Evolutionary conservation across 1,140 invertebrate species (phyloP).

Genomic region (Hylaeus volcanicus): DNA sequence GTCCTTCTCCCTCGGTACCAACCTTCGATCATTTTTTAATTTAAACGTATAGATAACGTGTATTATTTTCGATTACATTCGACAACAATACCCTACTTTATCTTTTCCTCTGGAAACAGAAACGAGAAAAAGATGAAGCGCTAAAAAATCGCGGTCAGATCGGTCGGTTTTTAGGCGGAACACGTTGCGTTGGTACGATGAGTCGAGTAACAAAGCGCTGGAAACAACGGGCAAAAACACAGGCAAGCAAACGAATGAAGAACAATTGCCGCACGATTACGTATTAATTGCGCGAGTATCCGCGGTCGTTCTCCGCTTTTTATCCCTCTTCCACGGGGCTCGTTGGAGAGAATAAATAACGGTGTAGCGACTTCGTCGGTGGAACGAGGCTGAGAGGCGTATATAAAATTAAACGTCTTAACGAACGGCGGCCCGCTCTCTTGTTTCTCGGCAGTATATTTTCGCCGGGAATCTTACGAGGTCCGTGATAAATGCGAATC

Average conservation of each 20-base stretch:
- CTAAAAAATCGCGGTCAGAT: background rate
- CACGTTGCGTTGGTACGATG: background rate
- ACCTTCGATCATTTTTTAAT: too few species aligned
- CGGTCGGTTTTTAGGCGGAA: slow-evolving; percentile 20
- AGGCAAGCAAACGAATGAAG: background rate
- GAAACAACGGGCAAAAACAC: slow-evolving; percentile 9
- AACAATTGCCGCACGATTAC: slow-evolving; percentile 17
- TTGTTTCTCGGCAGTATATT: slow-evolving; percentile 60
- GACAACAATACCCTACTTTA: too few species aligned
- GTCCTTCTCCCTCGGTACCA: too few species aligned
- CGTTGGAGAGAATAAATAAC: slow-evolving; percentile 46
- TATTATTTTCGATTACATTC: too few species aligned
- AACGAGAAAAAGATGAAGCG: too few species aligned
- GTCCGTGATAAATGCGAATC: slow-evolving; percentile 63
- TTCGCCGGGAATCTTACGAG: slow-evolving; percentile 60
- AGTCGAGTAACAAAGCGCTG: background rate
- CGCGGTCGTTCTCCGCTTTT: slow-evolving; percentile 12
- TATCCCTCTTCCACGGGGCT: background rate
- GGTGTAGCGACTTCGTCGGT: background rate
- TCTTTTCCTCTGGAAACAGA: too few species aligned
- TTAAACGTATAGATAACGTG: too few species aligned
- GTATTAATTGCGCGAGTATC: slow-evolving; percentile 34
- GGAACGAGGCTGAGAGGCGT: slow-evolving; percentile 19
- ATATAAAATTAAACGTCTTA: slow-evolving; percentile 62
- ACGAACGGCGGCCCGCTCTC: slow-evolving; percentile 50